Evolutionary conservation across 2,797 vertebrate species (phyloP).

Genomic region (Ctenopoma multispine): DNA sequence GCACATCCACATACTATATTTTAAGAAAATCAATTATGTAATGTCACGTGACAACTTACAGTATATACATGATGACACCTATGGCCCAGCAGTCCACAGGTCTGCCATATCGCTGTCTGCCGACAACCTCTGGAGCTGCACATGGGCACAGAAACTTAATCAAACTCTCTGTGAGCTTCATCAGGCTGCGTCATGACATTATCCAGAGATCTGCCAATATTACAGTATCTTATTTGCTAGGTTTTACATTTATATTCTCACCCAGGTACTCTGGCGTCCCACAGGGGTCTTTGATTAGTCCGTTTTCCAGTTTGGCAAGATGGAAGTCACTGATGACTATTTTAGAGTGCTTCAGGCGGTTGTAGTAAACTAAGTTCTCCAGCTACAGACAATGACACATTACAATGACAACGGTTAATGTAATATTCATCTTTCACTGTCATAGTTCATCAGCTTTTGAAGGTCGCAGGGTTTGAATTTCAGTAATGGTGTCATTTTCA

Average conservation of each 20-base stretch:
- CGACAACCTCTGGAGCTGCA: constrained; percentile 96
- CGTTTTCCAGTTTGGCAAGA: constrained; percentile 95
- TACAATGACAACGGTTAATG: constrained; percentile 22
- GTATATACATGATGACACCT: constrained; percentile 98
- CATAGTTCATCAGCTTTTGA: not conserved
- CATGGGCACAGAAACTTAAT: constrained; percentile 37
- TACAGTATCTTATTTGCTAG: not conserved
- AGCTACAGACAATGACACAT: constrained; percentile 80
- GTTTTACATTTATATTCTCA: constrained; percentile 69
- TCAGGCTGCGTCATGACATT: not conserved
- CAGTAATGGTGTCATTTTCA: constrained; percentile 8
- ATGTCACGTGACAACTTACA: constrained; percentile 86
- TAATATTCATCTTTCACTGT: constrained; percentile 34
- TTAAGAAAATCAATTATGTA: not conserved
- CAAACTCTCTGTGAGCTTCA: not conserved
- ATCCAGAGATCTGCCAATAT: not conserved
- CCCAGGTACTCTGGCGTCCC: constrained; percentile 98
- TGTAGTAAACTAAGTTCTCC: constrained; percentile 98
- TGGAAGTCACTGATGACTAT: constrained; percentile 99
- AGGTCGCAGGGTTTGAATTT: not conserved
- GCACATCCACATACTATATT: not conserved
- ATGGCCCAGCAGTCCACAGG: constrained; percentile 99
- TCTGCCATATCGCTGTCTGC: constrained; percentile 94
- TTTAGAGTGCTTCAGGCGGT: constrained; percentile 98
- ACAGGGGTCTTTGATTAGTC: constrained; percentile 97